Evolutionary conservation across 2,797 vertebrate genomes (phyloP).

Genomic region (Sylvilagus floridanus): DNA sequence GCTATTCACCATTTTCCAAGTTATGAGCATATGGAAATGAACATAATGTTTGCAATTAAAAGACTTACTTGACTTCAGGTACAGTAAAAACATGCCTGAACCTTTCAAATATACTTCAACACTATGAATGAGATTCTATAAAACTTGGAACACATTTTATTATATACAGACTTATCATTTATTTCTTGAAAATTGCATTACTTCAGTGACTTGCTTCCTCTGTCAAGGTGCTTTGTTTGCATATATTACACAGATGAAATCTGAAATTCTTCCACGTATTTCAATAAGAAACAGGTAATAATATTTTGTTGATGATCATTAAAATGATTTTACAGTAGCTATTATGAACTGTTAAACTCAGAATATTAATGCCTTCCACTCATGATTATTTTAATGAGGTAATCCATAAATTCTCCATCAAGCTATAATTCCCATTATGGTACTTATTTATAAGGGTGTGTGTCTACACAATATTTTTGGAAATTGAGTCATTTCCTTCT

Average conservation of each 20-base stretch:
- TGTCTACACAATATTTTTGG: conserved; percentile 72
- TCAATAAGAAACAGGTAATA: conserved; percentile 69
- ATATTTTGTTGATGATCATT: conserved; percentile 70
- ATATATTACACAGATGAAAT: conserved; percentile 43
- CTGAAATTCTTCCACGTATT: conserved; percentile 57
- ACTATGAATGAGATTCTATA: conserved; percentile 57
- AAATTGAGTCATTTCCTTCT: conserved; percentile 74
- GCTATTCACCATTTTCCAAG: conserved; percentile 59
- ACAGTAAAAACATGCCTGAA: conserved; percentile 71
- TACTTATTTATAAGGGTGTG: conserved; percentile 68
- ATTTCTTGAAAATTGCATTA: conserved; percentile 44
- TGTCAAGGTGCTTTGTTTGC: neutral
- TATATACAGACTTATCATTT: conserved; percentile 61
- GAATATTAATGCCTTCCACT: conserved; percentile 74
- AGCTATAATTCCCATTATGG: conserved; percentile 63
- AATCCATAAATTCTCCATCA: conserved; percentile 73
- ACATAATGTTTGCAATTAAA: conserved; percentile 82
- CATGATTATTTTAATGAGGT: conserved; percentile 70
- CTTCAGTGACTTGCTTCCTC: conserved; percentile 17
- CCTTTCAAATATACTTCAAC: conserved; percentile 47
- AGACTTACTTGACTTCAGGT: conserved; percentile 77
- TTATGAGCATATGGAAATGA: conserved; percentile 82
- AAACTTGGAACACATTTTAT: conserved; percentile 58
- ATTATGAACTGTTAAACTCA: conserved; percentile 69
- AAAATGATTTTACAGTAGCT: conserved; percentile 65